Base-by-base conservation (phyloP, 2,888 invertebrate genomes). In the Dicranocentrus wangi region DNA sequence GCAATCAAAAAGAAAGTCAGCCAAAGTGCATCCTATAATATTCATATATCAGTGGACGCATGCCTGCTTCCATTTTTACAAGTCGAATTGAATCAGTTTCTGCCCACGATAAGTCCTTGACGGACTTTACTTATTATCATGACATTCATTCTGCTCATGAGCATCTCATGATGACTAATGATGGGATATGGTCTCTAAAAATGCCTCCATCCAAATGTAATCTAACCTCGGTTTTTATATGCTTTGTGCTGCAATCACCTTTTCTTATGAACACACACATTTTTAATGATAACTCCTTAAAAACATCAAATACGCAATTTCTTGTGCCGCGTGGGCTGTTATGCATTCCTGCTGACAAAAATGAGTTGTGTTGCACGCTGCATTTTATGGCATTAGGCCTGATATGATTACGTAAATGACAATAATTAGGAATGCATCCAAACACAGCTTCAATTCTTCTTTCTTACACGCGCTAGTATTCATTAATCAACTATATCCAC, bases 61-160 rank as follows among this genome's bases (percentile, higher is more conserved):
- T 51, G 51, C 51, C n/a, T 51, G 51, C 8, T 19, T 51, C 19
- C 51, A 51, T 51, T 51, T 51, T 51, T 17, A 19, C 32, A 51
- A 17, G 51, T 47, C 19, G 51, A 51, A 51, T 51, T 19, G 19
- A 51, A 51, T 3, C 19, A 17, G 25, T 61, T 53, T 8, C 73
- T 65, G 51, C 73, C 73, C 73, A 73, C 73, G 73, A 73, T 32
- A 65, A 73, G 73, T 23, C 73, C 73, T 73, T 73, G 73, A 73
- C 73, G 73, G 63, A 63, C 32, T 32, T 63, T 65, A 61, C 63
- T 63, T 65, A 61, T 72, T 63, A 51, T 73, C 63, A 73, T 73
- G 63, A 73, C 73, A 71, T 73, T 73, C 43, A 43, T 65, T 65
- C 25, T 43, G 25, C 15, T 43, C 23, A 32, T 47, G 32, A 65